Base-by-base conservation (phyloP, 2,797 vertebrate species). In the Oreonectes daqikongensis region DNA sequence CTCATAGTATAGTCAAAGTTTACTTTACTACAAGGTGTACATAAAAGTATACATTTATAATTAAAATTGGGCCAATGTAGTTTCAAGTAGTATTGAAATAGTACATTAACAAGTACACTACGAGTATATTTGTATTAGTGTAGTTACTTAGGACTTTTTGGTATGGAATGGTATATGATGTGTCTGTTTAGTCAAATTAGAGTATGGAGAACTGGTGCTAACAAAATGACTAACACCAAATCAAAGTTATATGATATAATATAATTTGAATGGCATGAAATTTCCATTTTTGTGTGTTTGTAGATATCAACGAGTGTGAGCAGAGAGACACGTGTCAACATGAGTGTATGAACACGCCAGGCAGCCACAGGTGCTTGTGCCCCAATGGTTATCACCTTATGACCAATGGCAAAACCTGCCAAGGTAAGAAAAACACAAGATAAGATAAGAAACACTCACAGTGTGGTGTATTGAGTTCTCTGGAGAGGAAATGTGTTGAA, bases 221-320 rank as follows among this genome's bases (percentile, higher is more conserved):
- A 17, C 22, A 28, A 59, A 55, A 17, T 30, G 14, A 28, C 14
- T 17, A 57, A 30, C 55, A 59, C 6, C 8, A 50, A n/a, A n/a
- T 20, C 20, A n/a, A 50, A 50, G n/a, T 9, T 50, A 20, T 18
- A 17, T 50, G 18, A 50, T n/a, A 20, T 11, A 20, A 61, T 35
- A 61, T n/a, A 4, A 35, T 61, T n/a, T 61, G 10, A 12, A 35
- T 20, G 28, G 28, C 17, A 60, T 32, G 18, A 38, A 17, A 28
- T 28, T 7, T 28, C 26, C 14, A 2, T 6, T 59, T 28, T 59
- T 59, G 26, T 59, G 55, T 55, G 55, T 55, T 20, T 80, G 17
- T 79, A 99, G 98, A 99, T 86, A 94, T 98, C 9, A 94, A 99
- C 70, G 98, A 99, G 85, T 99, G 98, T 90, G 95, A 97, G 85